phyloP scores from a whole-genome alignment of 2,113 vertebrate genomes.

The Dolichotis patagonum region DNA sequence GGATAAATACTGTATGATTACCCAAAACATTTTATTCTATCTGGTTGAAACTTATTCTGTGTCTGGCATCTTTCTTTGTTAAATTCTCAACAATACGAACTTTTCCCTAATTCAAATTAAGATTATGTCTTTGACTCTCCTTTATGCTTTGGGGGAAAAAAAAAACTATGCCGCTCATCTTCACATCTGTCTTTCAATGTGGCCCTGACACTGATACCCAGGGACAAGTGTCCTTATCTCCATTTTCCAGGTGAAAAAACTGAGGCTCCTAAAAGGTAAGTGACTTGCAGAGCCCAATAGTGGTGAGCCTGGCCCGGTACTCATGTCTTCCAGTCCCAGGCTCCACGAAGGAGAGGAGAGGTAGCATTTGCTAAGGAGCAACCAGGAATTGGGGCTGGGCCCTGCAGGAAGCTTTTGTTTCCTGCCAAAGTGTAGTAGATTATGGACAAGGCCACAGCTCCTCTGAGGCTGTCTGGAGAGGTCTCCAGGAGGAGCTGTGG shows the following conservation, averaged over 20 bases:
- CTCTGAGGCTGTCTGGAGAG: not conserved
- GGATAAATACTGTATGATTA: not conserved
- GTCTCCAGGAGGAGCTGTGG: not conserved
- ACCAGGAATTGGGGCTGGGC: no score
- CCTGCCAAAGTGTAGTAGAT: not conserved
- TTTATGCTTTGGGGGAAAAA: not conserved
- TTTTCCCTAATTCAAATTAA: not conserved
- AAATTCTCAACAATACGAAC: not conserved
- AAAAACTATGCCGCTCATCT: accelerated
- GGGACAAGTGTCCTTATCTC: not conserved
- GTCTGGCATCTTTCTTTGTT: not conserved
- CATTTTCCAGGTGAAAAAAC: not conserved
- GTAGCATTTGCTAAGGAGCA: not conserved
- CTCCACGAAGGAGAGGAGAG: not conserved
- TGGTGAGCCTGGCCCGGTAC: not conserved
- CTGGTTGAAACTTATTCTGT: not conserved
- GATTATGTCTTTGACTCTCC: not conserved
- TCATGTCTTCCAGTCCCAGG: not conserved
- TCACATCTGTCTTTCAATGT: not conserved
- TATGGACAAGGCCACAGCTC: not conserved
- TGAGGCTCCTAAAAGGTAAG: not conserved
- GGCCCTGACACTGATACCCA: not conserved
- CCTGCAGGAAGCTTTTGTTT: not conserved
- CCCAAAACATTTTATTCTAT: not conserved
- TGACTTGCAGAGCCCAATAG: not conserved